phyloP scores from a whole-genome alignment of 2,797 vertebrate species.

The Leucoraja ocellata region DNA sequence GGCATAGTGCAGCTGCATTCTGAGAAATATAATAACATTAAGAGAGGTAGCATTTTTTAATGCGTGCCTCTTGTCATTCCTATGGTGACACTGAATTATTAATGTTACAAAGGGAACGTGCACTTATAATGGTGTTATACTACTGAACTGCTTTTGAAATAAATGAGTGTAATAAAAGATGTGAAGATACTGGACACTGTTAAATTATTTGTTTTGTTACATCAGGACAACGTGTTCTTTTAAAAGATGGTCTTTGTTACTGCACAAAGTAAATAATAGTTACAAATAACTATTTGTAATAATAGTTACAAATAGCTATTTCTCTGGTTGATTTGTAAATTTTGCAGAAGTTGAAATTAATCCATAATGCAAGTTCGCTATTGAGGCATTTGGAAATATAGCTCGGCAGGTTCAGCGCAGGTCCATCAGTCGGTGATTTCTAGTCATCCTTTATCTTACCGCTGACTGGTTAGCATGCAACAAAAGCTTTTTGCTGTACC shows the following conservation, averaged over 20 bases:
- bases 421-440: neutral
- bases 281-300: too few relatives aligned
- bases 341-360: neutral
- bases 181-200: neutral
- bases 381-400: neutral
- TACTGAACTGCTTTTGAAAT: slow-evolving; percentile 5
- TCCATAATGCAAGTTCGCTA: neutral
- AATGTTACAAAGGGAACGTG: slow-evolving; percentile 13
- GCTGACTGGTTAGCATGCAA: too few relatives aligned
- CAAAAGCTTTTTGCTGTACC: too few relatives aligned
- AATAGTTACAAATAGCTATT: too few relatives aligned
- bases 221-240: neutral
- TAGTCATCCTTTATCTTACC: neutral
- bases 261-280: neutral
- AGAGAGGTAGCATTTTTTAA: slow-evolving; percentile 53
- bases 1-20: slow-evolving; percentile 81
- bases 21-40: slow-evolving; percentile 99
- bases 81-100: slow-evolving; percentile 28
- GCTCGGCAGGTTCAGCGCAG: neutral
- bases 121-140: neutral
- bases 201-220: neutral
- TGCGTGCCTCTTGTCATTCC: slow-evolving; percentile 31
- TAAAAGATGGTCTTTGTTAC: neutral
- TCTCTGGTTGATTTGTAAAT: neutral
- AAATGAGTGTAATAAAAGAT: slow-evolving; percentile 33